A percentile compares a stretch with the other conserved stretches of the same genome.
phyloP scores from a whole-genome alignment of 2,113 vertebrate species.

The Perca schrenkii region DNA sequence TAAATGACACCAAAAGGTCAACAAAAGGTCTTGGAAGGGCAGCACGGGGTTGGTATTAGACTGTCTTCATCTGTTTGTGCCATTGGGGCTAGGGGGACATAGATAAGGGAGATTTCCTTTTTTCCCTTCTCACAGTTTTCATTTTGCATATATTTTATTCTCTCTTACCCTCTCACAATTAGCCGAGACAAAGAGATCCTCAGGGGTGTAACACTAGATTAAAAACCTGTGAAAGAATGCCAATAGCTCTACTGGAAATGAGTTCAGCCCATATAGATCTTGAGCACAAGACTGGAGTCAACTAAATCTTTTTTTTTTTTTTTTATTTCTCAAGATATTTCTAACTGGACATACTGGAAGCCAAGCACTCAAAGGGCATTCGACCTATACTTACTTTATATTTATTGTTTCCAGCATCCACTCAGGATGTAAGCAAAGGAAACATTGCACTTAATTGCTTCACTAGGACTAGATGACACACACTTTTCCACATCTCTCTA shows the following conservation, averaged over 20 bases:
- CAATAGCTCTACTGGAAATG: slow-evolving; percentile 42
- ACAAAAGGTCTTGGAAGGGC: slow-evolving; percentile 79
- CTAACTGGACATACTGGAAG: not conserved
- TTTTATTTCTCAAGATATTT: not conserved
- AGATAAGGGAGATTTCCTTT: slow-evolving; percentile 36
- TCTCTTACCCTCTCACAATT: slow-evolving; percentile 41
- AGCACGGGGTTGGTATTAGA: slow-evolving; percentile 55
- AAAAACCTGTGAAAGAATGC: slow-evolving; percentile 43
- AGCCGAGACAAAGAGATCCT: slow-evolving; percentile 47
- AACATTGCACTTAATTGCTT: not conserved
- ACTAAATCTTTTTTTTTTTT: not conserved
- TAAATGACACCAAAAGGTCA: slow-evolving; percentile 80
- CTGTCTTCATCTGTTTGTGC: slow-evolving; percentile 51
- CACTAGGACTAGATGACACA: not conserved
- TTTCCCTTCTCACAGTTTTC: not conserved
- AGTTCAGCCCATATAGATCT: not conserved
- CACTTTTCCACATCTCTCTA: not conserved
- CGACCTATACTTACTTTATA: slow-evolving; percentile 17
- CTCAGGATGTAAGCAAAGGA: not conserved
- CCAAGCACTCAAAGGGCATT: not conserved
- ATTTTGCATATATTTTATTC: slow-evolving; percentile 22
- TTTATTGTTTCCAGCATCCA: not conserved
- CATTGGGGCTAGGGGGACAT: slow-evolving; percentile 41
- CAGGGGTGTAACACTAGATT: slow-evolving; percentile 22
- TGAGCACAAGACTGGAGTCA: not conserved